Base-by-base conservation (phyloP, 1,140 invertebrate genomes). In the Notospermus geniculatus region DNA sequence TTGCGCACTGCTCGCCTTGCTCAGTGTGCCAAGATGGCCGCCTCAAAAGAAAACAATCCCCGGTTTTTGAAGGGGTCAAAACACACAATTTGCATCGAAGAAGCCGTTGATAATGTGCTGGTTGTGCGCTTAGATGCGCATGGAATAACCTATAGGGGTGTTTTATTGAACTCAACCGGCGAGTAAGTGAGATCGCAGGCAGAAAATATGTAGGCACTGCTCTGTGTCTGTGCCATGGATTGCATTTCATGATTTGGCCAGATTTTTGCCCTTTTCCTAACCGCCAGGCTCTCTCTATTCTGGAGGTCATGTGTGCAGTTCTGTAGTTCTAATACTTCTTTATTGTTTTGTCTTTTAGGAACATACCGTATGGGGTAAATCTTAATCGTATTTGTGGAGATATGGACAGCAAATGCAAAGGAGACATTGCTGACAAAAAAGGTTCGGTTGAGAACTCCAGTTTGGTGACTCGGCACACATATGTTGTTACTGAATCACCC, bases 81-180 rank as follows among this genome's bases (percentile, higher is more conserved):
- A 83, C 88, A 91, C 80, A 85, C 88, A 80, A 90, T 92, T 57
- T 87, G 85, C 75, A 89, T 93, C 36, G 90, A 91, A 80, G 89
- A 91, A 83, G 89, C 87, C 58, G 80, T 91, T 67, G 84, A 88
- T 63, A 90, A 92, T 84, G 87, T 92, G 76, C 81, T 93, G 71
- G 89, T 92, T 70, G 91, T 93, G 61, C 89, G 88, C 53, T 90
- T 89, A 80, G 84, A 86, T 72, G 84, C 85, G 78, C 88, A 88
- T 72, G 82, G 86, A 75, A 89, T 88, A 85, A 84, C 87, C 76
- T 92, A 88, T 80, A 89, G 91, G 83, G 91, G 91, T 67, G 89
- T 90, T 63, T 85, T 93, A 67, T 83, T 93, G 73, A 89, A 93
- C 84, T 87, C 89, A 56, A 87, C 85, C 45, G 91, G 91, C 82